Conservation (phyloP, 1,140 invertebrate genomes). For the Brachionus paranguensis region DNA sequence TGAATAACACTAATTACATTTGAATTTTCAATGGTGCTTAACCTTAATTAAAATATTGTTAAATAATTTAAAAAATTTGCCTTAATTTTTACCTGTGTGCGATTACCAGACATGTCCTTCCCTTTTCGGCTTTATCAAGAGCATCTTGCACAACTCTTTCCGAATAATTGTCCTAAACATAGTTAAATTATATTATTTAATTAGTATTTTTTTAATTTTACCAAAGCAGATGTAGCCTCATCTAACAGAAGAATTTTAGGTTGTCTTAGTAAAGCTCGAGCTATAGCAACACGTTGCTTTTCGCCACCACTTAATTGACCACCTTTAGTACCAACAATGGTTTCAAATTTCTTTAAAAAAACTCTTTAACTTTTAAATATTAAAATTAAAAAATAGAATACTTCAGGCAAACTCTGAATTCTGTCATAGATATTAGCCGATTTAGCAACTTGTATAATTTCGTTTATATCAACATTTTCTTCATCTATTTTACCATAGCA, state of each 20-base stretch:
- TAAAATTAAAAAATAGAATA: not conserved
- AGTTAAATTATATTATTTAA: not conserved
- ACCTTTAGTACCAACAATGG: conserved; percentile 51
- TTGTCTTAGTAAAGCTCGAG: conserved; percentile 58
- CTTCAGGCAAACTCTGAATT: conserved; percentile 59
- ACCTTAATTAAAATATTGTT: not conserved
- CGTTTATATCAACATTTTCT: conserved; percentile 60
- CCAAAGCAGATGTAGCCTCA: conserved; percentile 81
- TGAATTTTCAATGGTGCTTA: conserved; percentile 34
- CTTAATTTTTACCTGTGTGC: conserved; percentile 48
- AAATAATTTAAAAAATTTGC: not conserved
- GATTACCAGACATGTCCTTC: conserved; percentile 58
- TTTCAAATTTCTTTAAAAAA: conserved; percentile 46
- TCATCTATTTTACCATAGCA: conserved; percentile 59
- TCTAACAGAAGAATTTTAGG: conserved; percentile 74
- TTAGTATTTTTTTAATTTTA: not conserved
- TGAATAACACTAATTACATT: conserved; percentile 31
- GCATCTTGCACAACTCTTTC: conserved; percentile 65
- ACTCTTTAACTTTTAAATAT: not conserved
- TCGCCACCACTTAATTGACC: conserved; percentile 54
- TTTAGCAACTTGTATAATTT: conserved; percentile 74
- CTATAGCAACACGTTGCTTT: conserved; percentile 49
- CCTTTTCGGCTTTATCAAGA: conserved; percentile 49
- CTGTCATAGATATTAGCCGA: conserved; percentile 81
- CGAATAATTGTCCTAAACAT: conserved; percentile 63